phyloP scores from a whole-genome alignment of 1,140 invertebrate species.

The Euwallacea similis region DNA sequence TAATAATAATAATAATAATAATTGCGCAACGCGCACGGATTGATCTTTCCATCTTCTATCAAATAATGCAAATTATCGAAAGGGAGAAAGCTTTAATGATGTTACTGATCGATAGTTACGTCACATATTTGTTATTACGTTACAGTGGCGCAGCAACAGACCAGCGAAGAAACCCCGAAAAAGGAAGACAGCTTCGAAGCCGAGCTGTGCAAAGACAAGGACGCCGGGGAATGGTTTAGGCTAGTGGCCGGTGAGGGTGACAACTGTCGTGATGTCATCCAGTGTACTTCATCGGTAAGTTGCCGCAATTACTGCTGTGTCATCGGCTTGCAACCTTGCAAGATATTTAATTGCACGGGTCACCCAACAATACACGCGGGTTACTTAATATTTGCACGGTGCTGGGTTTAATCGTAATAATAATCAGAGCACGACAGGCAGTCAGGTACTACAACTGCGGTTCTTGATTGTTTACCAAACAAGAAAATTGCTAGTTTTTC shows the following conservation, averaged over 20 bases:
- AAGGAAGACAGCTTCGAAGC: constrained; percentile 84
- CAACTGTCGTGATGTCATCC: constrained; percentile 92
- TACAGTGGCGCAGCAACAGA: constrained; percentile 42
- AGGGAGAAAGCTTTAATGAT: background rate
- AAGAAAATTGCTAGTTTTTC: background rate
- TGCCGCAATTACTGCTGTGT: background rate
- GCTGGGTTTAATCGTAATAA: constrained; percentile 14
- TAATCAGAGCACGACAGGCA: constrained; percentile 9
- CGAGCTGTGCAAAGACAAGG: constrained; percentile 91
- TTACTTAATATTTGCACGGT: constrained; percentile 13
- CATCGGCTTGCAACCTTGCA: background rate
- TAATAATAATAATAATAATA: constrained; percentile 7
- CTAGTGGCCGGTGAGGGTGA: constrained; percentile 86
- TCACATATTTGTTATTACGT: background rate
- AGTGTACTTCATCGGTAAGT: constrained; percentile 88
- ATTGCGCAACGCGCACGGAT: background rate
- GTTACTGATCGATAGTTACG: constrained; percentile 3
- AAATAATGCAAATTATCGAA: background rate
- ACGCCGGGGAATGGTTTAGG: constrained; percentile 94
- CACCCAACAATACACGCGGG: constrained; percentile 10
- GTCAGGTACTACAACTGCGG: background rate
- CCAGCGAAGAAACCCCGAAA: constrained; percentile 60
- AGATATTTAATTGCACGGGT: constrained; percentile 11
- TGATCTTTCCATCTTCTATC: constrained; percentile 8
- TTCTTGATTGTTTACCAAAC: background rate